Evolutionary conservation across 2,888 invertebrate genomes (phyloP), one percentile per base, ranked within the genome.

Genomic region (Rugalucina vietnamica): DNA sequence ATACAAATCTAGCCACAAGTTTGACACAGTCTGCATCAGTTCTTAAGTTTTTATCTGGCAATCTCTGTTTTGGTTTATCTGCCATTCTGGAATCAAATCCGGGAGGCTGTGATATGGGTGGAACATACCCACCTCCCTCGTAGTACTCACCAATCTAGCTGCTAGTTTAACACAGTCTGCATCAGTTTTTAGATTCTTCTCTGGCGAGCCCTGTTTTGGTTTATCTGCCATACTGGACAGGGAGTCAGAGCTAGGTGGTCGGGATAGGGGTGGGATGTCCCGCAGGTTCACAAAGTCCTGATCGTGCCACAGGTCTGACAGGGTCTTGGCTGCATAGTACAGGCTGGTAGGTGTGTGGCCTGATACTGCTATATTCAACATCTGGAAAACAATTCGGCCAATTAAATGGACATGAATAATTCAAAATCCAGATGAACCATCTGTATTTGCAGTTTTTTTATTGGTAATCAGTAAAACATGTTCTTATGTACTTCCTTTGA

Each of bases 1-100:
- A 92, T 93, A 96, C 96, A 95, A 96, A 96, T 95, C 95, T 96
- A 5, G 96, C 96, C 75, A 96, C 96, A 65, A 96, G 95, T 84
- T 93, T 92, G 29, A 95, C 92, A 36, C 92, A 90, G 78, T 93
- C 91, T 8, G 86, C 88, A 32, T 92, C 91, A 1, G 89, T 27
- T 78, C 39, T 87, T 60, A 57, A 79, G n/a, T 21, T 54, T 49
- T 69, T 81, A 43, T 76, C 81, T 76, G 34, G 72, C 27, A 73
- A 74, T 54, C 76, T 73, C 21, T 54, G 75, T 27, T 65, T 77
- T 29, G 78, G 77, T 29, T 76, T 80, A 72, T 89, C 90, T 0
- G 84, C 69, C 65, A 72, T 60, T 34, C 83, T 72, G 10, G 84
- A 88, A 57, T 87, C 85, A 4, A 88, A 87, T 29, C 84, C 82